Evolutionary conservation across 2,113 vertebrate species (phyloP), one percentile per base, ranked within the genome.

Genomic region (Colossoma macropomum): DNA sequence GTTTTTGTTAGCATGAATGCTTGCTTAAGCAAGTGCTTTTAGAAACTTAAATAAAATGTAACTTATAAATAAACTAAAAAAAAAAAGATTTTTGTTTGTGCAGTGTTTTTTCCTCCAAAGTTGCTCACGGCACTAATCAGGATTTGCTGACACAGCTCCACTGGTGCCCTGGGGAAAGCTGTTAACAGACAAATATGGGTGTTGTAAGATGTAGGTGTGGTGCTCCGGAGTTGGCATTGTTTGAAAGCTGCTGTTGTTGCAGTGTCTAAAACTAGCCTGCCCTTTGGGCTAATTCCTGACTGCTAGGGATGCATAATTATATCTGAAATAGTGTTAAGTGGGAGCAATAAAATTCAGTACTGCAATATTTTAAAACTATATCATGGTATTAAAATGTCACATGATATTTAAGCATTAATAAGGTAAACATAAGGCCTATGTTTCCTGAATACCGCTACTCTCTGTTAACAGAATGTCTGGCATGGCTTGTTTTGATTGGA

Each of bases 151-250:
- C 41, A 25, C 32, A 45, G 48, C n/a, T 19, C 60, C 15, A 28
- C 41, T 66, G n/a, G 25, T 6, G 38, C 38, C 25, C n/a, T 21
- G 19, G 27, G 25, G 25, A n/a, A 27, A 27, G n/a, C 59, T 27
- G 23, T 62, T 25, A 62, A 62, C 23, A 27, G 59, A 62, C 10
- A 62, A 62, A 56, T 86, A 79, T 52, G 75, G 85, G 56, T 75
- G 54, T 70, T 84, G 82, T 76, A 54, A 76, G 48, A 76, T 82
- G 83, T 72, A 83, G 72, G 56, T 50, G 45, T 75, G 75, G 38
- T 56, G 28, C 45, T 50, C 11, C 19, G 21, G n/a, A 62, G 12
- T 17, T 75, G 60, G 73, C 71, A 52, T 38, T 27, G 59, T 62
- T 27, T 27, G 59, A 62, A 25, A 27, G n/a, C 59, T 27, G 7